Evolutionary conservation across 2,888 invertebrate genomes (phyloP).

Genomic region (Macrophya annulata): DNA sequence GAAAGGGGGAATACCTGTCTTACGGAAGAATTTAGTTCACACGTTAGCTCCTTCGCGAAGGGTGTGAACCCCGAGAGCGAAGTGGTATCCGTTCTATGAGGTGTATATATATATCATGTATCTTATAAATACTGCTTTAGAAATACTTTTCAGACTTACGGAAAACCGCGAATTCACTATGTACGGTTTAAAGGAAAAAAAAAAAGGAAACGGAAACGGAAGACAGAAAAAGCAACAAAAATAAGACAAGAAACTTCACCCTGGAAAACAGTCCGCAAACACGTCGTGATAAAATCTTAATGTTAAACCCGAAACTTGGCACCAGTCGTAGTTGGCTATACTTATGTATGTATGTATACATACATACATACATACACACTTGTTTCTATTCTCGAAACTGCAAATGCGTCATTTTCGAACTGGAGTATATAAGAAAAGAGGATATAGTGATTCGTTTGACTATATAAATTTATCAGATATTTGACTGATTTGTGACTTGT

Average conservation of each 20-base stretch:
- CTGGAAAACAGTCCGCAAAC: not conserved
- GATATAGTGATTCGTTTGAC: not conserved
- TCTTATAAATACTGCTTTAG: not conserved
- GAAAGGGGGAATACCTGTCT: constrained; percentile 22
- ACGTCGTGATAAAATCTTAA: not conserved
- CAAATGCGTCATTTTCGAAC: not conserved
- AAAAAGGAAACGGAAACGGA: not conserved
- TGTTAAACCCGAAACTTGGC: constrained; percentile 26
- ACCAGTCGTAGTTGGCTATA: not conserved
- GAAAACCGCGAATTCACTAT: constrained; percentile 10
- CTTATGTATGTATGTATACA: no score
- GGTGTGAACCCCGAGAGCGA: not conserved
- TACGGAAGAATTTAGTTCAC: constrained; percentile 1
- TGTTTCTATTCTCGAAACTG: not conserved
- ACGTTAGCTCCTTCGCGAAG: not conserved
- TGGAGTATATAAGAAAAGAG: not conserved
- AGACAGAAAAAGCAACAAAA: not conserved
- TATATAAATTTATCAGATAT: not conserved
- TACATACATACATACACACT: no score
- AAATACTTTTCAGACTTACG: not conserved
- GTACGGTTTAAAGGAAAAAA: not conserved
- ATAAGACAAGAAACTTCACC: not conserved
- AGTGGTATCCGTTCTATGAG: not conserved
- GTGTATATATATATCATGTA: not conserved
- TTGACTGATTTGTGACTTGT: not conserved